Base-by-base conservation (phyloP, 2,888 invertebrate species). In the Petrolisthes manimaculis region DNA sequence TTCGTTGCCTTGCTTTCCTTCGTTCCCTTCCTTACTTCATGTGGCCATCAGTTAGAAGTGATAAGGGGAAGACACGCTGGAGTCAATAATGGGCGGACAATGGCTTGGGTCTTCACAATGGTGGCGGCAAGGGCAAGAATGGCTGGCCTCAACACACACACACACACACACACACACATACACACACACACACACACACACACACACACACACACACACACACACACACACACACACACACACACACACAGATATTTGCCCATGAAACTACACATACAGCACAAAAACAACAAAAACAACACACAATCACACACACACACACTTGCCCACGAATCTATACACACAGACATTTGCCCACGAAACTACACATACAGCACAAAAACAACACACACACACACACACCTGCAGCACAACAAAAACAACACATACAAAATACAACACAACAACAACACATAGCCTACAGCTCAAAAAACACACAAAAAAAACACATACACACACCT, bases 71-170 rank as follows among this genome's bases (percentile, higher is more conserved):
- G 77, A 77, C 77, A 53, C 12, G 77, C 14, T 53, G 24, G 77
- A 77, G 18, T 77, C 77, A 53, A 53, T 77, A 77, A 77, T 77
- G n/a, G 77, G 14, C 51, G 14, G 53, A 77, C 77, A 77, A 77
- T 77, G n/a, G 77, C 24, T 9, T 5, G 12, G n/a, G 8, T 51
- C 9, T 5, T 53, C 21, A 77, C 77, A 77, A 77, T 77, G n/a
- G 77, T 12, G 5, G 77, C 9, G 51, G 71, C 71, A 71, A 71
- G 71, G 8, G 8, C 5, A 71, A 21, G 71, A 71, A 71, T 77
- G 77, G 21, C 53, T 53, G 21, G 77, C 12, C 14, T 37, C 77
- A n/a, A n/a, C 74, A n/a, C 21, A 74, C 21, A 74, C 74, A 74
- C 74, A 74, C 74, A 18, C 74, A n/a, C 74, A 74, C 74, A 21